Evolutionary conservation across 2,797 vertebrate species (phyloP), one percentile per base, ranked within the genome.

Genomic region (Caiman crocodilus): DNA sequence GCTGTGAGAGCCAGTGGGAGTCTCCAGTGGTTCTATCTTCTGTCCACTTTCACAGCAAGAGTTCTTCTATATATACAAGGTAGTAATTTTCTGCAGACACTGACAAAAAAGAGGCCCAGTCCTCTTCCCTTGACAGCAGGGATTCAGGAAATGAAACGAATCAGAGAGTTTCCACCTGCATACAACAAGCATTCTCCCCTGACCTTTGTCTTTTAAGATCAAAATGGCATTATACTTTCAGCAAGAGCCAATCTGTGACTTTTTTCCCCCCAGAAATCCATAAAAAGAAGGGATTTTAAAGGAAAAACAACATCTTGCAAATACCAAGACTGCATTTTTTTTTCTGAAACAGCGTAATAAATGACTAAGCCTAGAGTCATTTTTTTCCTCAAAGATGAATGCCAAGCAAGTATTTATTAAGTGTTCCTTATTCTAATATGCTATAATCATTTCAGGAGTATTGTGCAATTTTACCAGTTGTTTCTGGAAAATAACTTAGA

Each of bases 121-220:
- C 28, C 23, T 88, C 30, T 86, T 67, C n/a, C 71, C 14, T 86
- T 84, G 80, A 83, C 67, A 92, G 75, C 23, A 93, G 61, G 67
- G 74, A 71, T 87, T 82, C 20, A 92, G 65, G 89, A 82, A 61
- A 73, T 14, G 75, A 57, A 91, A 81, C 32, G 25, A 1, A 60
- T 23, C 58, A 88, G 14, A 65, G n/a, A 71, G 79, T 64, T 76
- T 86, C 64, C 69, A 28, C 75, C 14, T 60, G 82, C 77, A 26
- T 42, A 2, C 82, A 94, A 26, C 67, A 94, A 92, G 89, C 20
- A 59, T 28, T 8, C 3, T 63, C 12, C 23, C 75, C 9, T 89
- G 88, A 90, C 83, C 56, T 94, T 94, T 92, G 32, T 25, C 50
- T 77, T 90, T 84, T 79, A 91, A 73, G 90, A 91, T 67, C 20